A percentile compares a stretch with the other conserved stretches of the same genome.
Evolutionary conservation across 2,797 vertebrate genomes (phyloP).

Genomic region (Pseudotriccus pelzelni): DNA sequence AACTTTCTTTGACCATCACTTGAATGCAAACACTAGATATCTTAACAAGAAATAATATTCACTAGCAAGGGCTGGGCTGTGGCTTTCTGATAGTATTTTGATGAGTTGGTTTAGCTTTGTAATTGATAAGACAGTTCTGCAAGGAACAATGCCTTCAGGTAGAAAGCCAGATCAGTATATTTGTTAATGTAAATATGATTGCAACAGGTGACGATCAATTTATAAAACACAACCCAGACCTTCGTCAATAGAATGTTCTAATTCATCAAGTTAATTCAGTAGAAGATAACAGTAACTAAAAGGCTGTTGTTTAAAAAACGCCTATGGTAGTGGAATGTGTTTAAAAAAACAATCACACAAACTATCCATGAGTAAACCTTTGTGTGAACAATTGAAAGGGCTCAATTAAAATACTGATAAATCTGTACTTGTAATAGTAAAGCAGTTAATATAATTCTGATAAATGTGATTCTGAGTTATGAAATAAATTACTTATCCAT

Average conservation of each 20-base stretch:
- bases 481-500: not conserved
- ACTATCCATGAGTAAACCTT: not conserved
- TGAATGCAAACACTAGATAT: not conserved
- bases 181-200: not conserved
- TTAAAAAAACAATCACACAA: not conserved
- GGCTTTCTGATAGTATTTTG: not conserved
- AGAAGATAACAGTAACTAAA: not conserved
- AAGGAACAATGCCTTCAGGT: not conserved
- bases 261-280: not conserved
- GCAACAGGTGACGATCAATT: not conserved
- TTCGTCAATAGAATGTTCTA: not conserved
- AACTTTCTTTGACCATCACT: not conserved
- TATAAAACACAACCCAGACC: not conserved
- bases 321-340: not conserved
- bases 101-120: not conserved
- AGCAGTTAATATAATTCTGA: conserved; percentile 1
- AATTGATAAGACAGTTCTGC: not conserved
- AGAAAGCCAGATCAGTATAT: not conserved
- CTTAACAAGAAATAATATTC: not conserved
- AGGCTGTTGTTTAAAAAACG: not conserved
- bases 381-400: not conserved
- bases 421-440: not conserved
- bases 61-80: not conserved
- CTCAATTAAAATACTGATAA: conserved; percentile 30
- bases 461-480: not conserved